phyloP scores from a whole-genome alignment of 2,797 vertebrate genomes.

The Xenopus petersii region DNA sequence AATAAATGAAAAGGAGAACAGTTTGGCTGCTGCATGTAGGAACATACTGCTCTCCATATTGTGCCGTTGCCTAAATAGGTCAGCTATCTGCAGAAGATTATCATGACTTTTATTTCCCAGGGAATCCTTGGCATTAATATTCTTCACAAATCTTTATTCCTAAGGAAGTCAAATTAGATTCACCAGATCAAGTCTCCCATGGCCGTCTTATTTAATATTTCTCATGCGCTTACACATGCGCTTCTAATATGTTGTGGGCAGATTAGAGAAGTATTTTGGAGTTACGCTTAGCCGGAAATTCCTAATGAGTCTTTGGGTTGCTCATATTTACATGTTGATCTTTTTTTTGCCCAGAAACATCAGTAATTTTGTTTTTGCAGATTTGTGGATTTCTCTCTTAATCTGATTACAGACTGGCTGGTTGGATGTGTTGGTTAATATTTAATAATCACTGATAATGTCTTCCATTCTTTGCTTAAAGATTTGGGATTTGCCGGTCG shows the following conservation, averaged over 20 bases:
- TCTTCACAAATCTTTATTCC: constrained; percentile 65
- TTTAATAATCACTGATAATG: constrained; percentile 41
- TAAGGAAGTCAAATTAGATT: constrained; percentile 79
- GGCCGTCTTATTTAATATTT: constrained; percentile 54
- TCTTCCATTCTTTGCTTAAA: constrained; percentile 24
- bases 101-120: constrained; percentile 72
- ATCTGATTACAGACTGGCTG: constrained; percentile 64
- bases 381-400: constrained; percentile 62
- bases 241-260: constrained; percentile 69
- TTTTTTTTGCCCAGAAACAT: too few relatives aligned
- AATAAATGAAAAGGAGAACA: too few relatives aligned
- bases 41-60: not conserved
- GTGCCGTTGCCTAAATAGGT: constrained; percentile 71
- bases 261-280: constrained; percentile 74
- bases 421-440: constrained; percentile 48
- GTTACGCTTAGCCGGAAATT: constrained; percentile 62
- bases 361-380: constrained; percentile 60
- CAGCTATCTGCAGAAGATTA: constrained; percentile 79
- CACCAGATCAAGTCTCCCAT: constrained; percentile 66
- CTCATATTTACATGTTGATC: constrained; percentile 13
- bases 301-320: constrained; percentile 50
- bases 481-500: constrained; percentile 22
- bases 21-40: too few relatives aligned
- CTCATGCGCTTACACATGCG: constrained; percentile 49
- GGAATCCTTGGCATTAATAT: constrained; percentile 69